Conservation (phyloP, 2,113 vertebrate genomes). For the Gavia stellata region DNA sequence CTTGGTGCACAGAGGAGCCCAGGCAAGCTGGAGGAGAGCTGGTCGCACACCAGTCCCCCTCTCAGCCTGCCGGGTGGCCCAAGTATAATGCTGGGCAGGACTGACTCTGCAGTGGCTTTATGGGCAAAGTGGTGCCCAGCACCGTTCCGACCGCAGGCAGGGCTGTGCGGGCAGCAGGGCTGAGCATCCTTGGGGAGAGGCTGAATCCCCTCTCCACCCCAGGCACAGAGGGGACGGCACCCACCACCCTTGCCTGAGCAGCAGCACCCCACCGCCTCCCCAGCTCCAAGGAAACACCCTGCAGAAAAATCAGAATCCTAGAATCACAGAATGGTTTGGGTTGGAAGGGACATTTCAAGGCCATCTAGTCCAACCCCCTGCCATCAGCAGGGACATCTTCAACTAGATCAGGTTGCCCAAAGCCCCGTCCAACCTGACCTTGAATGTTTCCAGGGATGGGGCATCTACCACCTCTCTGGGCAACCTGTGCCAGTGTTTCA, state of each 20-base stretch:
- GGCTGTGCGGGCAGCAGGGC: background rate
- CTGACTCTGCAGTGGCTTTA: no score
- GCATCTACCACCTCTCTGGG: background rate
- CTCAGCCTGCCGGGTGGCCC: background rate
- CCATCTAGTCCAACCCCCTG: background rate
- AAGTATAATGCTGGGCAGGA: accelerated
- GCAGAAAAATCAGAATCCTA: background rate
- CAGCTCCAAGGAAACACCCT: background rate
- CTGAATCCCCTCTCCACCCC: background rate
- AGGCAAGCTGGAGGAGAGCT: background rate
- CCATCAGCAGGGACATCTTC: background rate
- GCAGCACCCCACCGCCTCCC: background rate
- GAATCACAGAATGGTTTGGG: background rate
- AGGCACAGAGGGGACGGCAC: background rate
- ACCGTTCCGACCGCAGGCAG: accelerated
- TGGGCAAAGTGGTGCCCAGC: background rate
- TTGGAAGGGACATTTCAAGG: background rate
- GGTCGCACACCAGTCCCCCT: accelerated
- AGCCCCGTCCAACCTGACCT: accelerated
- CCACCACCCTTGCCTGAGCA: accelerated
- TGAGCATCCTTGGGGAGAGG: background rate
- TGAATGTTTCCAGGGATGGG: background rate
- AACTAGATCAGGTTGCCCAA: background rate
- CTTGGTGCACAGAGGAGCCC: accelerated
- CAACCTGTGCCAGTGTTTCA: background rate